A percentile compares a stretch with the other conserved stretches of the same genome.
phyloP scores from a whole-genome alignment of 2,797 vertebrate species.

The Lepidocolaptes lacrymiger region DNA sequence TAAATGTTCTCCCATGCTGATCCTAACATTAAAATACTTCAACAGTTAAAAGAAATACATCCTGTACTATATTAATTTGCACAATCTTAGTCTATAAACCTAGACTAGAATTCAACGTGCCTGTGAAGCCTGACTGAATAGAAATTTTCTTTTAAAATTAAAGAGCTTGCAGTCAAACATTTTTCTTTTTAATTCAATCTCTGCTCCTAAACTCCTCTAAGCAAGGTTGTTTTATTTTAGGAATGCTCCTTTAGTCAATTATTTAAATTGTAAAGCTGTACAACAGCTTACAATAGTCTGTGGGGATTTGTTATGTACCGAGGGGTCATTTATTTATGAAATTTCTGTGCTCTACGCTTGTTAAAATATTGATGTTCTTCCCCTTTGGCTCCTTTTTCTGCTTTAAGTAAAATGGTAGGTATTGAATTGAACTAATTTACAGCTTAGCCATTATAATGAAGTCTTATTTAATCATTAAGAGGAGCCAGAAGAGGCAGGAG shows the following conservation, averaged over 20 bases:
- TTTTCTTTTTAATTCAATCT: background rate
- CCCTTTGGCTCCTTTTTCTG: background rate
- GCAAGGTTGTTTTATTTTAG: background rate
- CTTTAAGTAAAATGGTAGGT: constrained; percentile 10
- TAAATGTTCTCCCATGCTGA: background rate
- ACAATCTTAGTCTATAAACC: background rate
- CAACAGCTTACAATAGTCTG: background rate
- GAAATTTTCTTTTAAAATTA: background rate
- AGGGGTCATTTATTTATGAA: constrained; percentile 33
- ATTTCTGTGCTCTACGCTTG: background rate
- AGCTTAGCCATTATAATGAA: constrained; percentile 38
- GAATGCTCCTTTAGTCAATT: background rate
- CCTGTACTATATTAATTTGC: background rate
- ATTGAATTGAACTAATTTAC: constrained; percentile 45
- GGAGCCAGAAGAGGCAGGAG: background rate
- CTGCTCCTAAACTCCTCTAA: background rate
- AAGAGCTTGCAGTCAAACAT: background rate
- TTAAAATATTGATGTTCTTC: constrained; percentile 41
- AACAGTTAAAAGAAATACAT: background rate
- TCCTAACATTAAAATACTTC: background rate
- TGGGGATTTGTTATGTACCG: background rate
- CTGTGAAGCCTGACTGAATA: background rate
- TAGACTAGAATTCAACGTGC: background rate
- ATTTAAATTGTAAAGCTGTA: constrained; percentile 17
- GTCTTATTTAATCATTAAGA: constrained; percentile 4